A percentile compares a stretch with the other conserved stretches of the same genome.
Evolutionary conservation across 2,888 invertebrate genomes (phyloP).

Genomic region (Liopterus haemorrhoidalis): DNA sequence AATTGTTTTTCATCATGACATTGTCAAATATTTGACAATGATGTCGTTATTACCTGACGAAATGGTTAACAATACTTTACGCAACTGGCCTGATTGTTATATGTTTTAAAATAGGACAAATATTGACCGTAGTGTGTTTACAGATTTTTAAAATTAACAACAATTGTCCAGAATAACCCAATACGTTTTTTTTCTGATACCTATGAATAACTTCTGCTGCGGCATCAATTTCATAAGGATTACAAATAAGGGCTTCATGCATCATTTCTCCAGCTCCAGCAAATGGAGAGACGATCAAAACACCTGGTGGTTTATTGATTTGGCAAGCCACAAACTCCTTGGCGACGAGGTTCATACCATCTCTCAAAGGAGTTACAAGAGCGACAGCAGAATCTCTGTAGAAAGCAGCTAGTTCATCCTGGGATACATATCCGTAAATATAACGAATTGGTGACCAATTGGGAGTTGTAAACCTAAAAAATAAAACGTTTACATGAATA

Average conservation of each 20-base stretch:
- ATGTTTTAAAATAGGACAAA: too few species aligned
- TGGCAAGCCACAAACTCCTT: slow-evolving; percentile 92
- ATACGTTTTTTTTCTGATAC: too few species aligned
- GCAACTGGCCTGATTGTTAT: too few species aligned
- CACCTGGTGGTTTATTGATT: slow-evolving; percentile 78
- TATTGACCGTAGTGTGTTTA: too few species aligned
- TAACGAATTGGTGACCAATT: slow-evolving; percentile 90
- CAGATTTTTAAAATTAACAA: too few species aligned
- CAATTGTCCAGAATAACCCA: too few species aligned
- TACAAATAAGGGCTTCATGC: slow-evolving; percentile 86
- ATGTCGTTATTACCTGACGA: too few species aligned
- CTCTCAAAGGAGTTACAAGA: slow-evolving; percentile 78
- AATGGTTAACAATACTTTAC: too few species aligned
- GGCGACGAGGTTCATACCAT: slow-evolving; percentile 89
- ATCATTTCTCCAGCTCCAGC: slow-evolving; percentile 91
- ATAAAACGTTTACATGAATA: too few species aligned
- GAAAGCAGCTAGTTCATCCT: slow-evolving; percentile 79
- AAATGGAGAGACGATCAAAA: slow-evolving; percentile 82
- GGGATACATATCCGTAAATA: slow-evolving; percentile 82
- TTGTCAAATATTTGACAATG: too few species aligned
- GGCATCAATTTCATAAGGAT: slow-evolving; percentile 82
- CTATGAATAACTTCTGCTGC: slow-evolving; percentile 82
- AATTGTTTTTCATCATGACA: too few species aligned
- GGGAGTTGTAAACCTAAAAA: slow-evolving; percentile 82
- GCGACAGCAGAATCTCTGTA: slow-evolving; percentile 84